phyloP scores from a whole-genome alignment of 2,888 invertebrate genomes.

The Leptopterna dolabrata region DNA sequence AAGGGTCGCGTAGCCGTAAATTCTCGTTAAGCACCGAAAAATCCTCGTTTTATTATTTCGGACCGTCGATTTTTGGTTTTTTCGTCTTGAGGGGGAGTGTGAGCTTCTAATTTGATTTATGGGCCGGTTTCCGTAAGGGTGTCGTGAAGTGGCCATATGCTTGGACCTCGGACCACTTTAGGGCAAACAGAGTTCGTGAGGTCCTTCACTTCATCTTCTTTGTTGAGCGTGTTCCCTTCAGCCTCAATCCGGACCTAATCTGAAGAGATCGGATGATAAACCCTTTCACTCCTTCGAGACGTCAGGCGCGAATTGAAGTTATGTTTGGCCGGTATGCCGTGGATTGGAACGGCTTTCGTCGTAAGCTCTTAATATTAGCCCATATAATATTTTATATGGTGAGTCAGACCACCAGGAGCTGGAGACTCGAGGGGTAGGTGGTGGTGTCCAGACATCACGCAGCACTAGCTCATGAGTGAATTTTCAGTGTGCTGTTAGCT shows the following conservation, averaged over 20 bases:
- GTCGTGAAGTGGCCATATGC: not conserved
- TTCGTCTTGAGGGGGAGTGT: not conserved
- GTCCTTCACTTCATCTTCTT: not conserved
- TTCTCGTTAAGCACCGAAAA: not conserved
- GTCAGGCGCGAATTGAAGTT: not conserved
- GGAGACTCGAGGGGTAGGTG: no score
- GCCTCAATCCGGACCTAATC: not conserved
- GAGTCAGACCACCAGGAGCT: no score
- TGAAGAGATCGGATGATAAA: not conserved
- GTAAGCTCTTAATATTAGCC: no score
- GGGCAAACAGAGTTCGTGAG: not conserved
- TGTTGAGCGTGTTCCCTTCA: not conserved
- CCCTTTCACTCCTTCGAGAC: not conserved
- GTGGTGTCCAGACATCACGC: no score
- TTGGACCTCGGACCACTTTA: not conserved
- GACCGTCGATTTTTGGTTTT: not conserved
- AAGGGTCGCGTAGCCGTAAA: not conserved
- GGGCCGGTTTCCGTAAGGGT: not conserved
- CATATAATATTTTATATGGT: no score
- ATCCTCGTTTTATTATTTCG: not conserved
- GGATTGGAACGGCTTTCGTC: not conserved
- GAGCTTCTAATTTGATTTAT: slow-evolving; percentile 11
- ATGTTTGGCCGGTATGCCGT: not conserved
- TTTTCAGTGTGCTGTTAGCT: no score
- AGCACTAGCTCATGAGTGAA: no score